A percentile compares a stretch with the other conserved stretches of the same genome.
phyloP scores from a whole-genome alignment of 2,113 vertebrate genomes.

The Hyaena hyaena region DNA sequence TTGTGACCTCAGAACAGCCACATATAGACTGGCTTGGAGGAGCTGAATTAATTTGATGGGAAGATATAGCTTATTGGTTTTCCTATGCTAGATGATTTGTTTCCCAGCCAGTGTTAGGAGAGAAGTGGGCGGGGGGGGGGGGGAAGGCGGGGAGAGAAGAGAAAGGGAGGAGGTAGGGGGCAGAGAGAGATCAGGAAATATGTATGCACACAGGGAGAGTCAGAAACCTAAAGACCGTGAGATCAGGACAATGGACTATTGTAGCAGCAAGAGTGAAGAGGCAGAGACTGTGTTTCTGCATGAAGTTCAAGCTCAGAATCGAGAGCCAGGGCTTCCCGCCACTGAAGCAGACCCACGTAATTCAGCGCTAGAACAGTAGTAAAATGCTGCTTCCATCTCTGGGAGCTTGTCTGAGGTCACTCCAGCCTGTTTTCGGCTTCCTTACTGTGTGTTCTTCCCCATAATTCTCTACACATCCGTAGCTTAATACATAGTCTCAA shows the following conservation, averaged over 20 bases:
- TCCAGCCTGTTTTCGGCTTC: not conserved
- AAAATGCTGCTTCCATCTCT: not conserved
- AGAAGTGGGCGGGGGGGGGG: no score
- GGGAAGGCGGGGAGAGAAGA: no score
- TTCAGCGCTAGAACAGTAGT: not conserved
- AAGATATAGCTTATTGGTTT: not conserved
- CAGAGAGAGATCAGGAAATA: not conserved
- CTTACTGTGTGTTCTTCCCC: not conserved
- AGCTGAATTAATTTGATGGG: not conserved
- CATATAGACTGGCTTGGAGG: not conserved
- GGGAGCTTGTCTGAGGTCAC: not conserved
- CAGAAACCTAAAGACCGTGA: not conserved
- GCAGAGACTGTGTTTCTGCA: not conserved
- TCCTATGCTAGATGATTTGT: not conserved
- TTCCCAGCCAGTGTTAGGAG: not conserved
- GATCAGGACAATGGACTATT: not conserved
- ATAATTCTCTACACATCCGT: not conserved
- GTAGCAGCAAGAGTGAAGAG: not conserved
- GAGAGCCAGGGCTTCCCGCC: not conserved
- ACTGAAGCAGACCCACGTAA: not conserved
- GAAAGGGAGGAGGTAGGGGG: not conserved
- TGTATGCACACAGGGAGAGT: not conserved
- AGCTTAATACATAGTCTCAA: not conserved
- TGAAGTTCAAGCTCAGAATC: not conserved
- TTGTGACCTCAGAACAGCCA: not conserved